Evolutionary conservation across 2,888 invertebrate genomes (phyloP), one percentile per base, ranked within the genome.

Genomic region (Agriopis marginaria): DNA sequence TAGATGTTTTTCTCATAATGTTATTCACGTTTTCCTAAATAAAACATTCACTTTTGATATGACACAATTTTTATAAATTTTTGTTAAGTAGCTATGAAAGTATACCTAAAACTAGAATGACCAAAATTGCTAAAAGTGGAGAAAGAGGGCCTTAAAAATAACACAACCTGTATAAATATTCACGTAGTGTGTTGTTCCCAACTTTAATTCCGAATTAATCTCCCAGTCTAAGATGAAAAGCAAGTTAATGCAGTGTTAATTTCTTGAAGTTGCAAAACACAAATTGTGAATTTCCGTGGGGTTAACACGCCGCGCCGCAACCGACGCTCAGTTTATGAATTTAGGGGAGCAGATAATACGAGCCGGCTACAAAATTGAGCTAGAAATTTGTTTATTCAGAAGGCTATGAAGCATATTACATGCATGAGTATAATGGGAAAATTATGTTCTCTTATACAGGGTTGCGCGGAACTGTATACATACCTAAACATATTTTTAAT

Each of bases 271-370:
- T 73, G 60, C 77, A 77, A 79, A 32, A 79, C 75, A 77, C 73
- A 75, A 78, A 79, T 77, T 77, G 77, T 65, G 73, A 77, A 79
- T 82, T 80, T 79, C 75, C 75, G 75, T 75, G 73, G 81, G 76
- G 75, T 73, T 71, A 49, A 66, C 68, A 71, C 68, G 67, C 68
- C 68, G 70, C 76, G 70, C 77, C 76, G 68, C 77, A 72, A 70
- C 65, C 68, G 68, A 73, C 66, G 67, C 66, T 72, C 53, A 10
- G 62, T 59, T 70, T 72, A 74, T 73, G 70, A 75, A 76, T 77
- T 77, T 75, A 76, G 76, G 79, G 78, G 74, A 68, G 68, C 47
- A 71, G 66, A 73, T 77, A 76, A 79, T 79, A 75, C 70, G 67
- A 68, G 68, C 64, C 71, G 71, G 76, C 63, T 72, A 73, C 75